Evolutionary conservation across 2,113 vertebrate species (phyloP).

Genomic region (Alosa alosa): DNA sequence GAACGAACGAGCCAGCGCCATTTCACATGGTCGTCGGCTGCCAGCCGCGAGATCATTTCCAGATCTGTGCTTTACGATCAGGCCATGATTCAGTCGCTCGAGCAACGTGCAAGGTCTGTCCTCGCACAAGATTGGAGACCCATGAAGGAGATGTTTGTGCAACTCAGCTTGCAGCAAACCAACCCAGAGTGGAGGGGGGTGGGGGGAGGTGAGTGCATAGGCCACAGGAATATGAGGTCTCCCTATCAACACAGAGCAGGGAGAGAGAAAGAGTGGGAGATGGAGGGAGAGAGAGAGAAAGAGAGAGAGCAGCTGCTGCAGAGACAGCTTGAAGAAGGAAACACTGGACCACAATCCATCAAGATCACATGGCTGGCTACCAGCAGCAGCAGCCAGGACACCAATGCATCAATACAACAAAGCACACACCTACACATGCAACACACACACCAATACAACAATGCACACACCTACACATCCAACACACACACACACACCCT

Average conservation of each 20-base stretch:
- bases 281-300: neutral
- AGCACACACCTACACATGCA: constrained; percentile 35
- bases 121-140: neutral
- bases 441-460: constrained; percentile 29
- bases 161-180: neutral
- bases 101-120: neutral
- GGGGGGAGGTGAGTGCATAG: neutral
- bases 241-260: neutral
- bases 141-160: constrained; percentile 10
- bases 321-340: constrained; percentile 39
- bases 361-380: constrained; percentile 39
- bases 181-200: neutral
- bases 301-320: constrained; percentile 38
- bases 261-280: neutral
- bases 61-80: neutral
- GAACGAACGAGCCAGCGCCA: neutral
- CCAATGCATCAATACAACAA: constrained; percentile 56
- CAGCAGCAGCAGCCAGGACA: constrained; percentile 45
- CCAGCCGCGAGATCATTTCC: neutral
- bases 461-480: neutral
- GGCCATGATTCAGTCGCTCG: neutral
- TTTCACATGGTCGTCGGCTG: neutral
- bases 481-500: neutral
- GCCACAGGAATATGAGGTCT: neutral
- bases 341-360: constrained; percentile 56